Evolutionary conservation across 1,140 invertebrate species (phyloP).

Genomic region (Sycophila sp.): DNA sequence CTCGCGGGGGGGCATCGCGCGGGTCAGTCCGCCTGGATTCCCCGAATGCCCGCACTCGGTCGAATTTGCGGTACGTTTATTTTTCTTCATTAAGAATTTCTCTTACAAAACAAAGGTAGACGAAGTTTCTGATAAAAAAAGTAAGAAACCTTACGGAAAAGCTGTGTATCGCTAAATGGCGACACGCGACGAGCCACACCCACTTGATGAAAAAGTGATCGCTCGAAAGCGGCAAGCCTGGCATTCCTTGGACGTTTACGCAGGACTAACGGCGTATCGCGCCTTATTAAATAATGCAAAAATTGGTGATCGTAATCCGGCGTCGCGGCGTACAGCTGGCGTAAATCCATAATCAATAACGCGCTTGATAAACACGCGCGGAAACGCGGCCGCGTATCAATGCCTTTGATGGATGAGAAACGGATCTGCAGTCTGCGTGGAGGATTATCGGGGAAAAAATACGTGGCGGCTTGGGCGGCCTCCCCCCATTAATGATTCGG

Average conservation of each 20-base stretch:
- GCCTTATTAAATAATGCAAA: conserved; percentile 17
- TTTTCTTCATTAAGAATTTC: too few relatives aligned
- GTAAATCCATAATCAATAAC: conserved; percentile 41
- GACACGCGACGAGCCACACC: too few relatives aligned
- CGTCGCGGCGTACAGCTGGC: conserved; percentile 1
- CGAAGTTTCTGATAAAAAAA: too few relatives aligned
- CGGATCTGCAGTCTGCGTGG: conserved; percentile 35
- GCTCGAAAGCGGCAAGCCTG: background rate
- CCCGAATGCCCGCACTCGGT: too few relatives aligned
- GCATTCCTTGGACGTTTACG: background rate
- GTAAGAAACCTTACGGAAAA: too few relatives aligned
- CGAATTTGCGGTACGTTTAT: too few relatives aligned
- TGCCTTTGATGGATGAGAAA: conserved; percentile 42
- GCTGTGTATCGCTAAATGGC: too few relatives aligned
- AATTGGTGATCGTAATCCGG: background rate
- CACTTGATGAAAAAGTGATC: background rate
- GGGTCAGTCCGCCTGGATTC: too few relatives aligned
- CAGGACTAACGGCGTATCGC: too few relatives aligned
- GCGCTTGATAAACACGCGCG: conserved; percentile 31
- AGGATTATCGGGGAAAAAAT: conserved; percentile 34
- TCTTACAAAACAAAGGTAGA: too few relatives aligned
- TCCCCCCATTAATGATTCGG: conserved; percentile 37
- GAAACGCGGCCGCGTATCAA: conserved; percentile 35
- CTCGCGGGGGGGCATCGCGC: too few relatives aligned
- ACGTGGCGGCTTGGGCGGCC: background rate